Conservation (phyloP, 1,140 invertebrate species). For the Venturia canescens region DNA sequence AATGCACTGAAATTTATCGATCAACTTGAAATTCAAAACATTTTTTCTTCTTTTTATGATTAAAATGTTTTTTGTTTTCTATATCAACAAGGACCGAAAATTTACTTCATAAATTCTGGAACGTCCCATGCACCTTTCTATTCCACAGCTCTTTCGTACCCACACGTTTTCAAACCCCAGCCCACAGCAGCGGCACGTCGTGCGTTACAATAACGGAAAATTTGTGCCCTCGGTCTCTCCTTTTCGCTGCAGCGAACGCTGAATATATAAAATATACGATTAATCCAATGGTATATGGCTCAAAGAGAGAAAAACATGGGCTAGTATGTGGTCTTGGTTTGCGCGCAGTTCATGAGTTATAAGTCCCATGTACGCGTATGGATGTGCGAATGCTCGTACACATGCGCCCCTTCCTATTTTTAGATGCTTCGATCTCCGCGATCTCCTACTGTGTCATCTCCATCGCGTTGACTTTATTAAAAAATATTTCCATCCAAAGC, state of each 20-base stretch:
- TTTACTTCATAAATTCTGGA: neutral
- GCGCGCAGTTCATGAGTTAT: conserved; percentile 14
- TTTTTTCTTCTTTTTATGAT: too few species aligned
- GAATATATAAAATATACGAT: conserved; percentile 40
- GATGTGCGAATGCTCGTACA: neutral
- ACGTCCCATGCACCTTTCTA: neutral
- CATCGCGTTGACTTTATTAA: neutral
- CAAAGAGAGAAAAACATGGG: neutral
- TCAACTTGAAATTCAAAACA: too few species aligned
- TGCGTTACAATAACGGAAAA: conserved; percentile 44
- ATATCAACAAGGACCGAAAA: neutral
- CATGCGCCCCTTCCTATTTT: neutral
- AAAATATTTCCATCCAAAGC: neutral
- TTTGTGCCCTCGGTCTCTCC: conserved; percentile 19
- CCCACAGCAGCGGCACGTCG: conserved; percentile 1
- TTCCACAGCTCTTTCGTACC: conserved; percentile 7
- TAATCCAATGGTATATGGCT: conserved; percentile 17
- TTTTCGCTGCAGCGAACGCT: conserved; percentile 26
- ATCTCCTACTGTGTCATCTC: neutral
- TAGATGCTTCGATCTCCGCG: neutral
- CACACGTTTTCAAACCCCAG: neutral
- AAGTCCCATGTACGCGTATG: neutral
- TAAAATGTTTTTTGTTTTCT: neutral
- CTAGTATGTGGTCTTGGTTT: neutral
- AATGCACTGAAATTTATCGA: too few species aligned